Conservation (phyloP, 2,888 invertebrate genomes). For the Thalpophila matura region DNA sequence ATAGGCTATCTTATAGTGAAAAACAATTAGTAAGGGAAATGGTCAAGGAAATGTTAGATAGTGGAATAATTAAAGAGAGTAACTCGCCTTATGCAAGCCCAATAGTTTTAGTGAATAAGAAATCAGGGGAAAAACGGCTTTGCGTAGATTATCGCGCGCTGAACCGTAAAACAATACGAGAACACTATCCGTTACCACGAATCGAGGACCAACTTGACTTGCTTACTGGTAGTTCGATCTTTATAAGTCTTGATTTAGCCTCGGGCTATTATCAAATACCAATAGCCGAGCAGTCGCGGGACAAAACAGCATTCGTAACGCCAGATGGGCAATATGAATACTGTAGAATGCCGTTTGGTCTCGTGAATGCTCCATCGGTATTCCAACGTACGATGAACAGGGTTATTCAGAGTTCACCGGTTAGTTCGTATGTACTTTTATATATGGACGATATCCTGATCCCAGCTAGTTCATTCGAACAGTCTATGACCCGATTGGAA, state of each 20-base stretch:
- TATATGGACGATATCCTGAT: background rate
- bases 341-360: constrained; percentile 1
- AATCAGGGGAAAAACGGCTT: constrained; percentile 3
- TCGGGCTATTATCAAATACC: too few relatives aligned
- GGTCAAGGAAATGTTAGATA: background rate
- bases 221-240: background rate
- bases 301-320: too few relatives aligned
- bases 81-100: background rate
- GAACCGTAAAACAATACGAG: background rate
- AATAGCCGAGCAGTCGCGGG: too few relatives aligned
- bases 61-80: background rate
- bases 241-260: background rate
- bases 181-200: background rate
- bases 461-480: background rate
- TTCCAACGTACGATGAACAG: constrained; percentile 9
- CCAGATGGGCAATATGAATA: too few relatives aligned
- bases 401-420: background rate
- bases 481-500: background rate
- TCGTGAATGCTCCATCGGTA: constrained; percentile 8
- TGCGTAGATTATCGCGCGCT: constrained; percentile 3
- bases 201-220: background rate
- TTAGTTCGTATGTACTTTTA: background rate
- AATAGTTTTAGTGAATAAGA: constrained; percentile 6
- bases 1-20: background rate
- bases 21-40: background rate